phyloP scores from a whole-genome alignment of 92 coral and sea anemone species.

The Epizoanthus illoricatus region DNA sequence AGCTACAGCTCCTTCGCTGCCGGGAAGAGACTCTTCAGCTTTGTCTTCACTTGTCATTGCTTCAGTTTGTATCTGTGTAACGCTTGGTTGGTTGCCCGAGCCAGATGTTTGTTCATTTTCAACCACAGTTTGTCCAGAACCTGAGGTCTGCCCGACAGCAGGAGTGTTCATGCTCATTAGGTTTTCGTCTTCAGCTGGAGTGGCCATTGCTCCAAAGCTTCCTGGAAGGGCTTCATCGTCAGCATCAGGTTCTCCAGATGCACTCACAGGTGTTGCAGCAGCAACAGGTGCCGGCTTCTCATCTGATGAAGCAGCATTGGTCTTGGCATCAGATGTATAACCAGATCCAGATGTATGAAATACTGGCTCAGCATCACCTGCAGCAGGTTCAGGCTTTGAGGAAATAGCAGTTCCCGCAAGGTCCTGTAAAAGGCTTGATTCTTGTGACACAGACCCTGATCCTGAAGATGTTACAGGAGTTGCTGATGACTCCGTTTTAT shows the following conservation, averaged over 20 bases:
- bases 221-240: conserved; percentile 41
- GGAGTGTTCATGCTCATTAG: conserved; percentile 34
- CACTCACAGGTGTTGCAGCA: not conserved
- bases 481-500: not conserved
- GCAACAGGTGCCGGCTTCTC: not conserved
- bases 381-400: not conserved
- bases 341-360: conserved; percentile 8
- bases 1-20: conserved; percentile 83
- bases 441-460: not conserved
- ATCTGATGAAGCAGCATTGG: conserved; percentile 1
- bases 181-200: conserved; percentile 20
- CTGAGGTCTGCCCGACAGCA: not conserved
- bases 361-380: not conserved
- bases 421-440: conserved; percentile 4
- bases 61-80: not conserved
- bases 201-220: conserved; percentile 39
- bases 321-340: not conserved
- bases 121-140: conserved; percentile 1
- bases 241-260: conserved; percentile 15
- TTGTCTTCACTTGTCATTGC: conserved; percentile 11
- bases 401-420: conserved; percentile 13
- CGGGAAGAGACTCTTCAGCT: conserved; percentile 81
- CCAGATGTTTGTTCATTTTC: conserved; percentile 42
- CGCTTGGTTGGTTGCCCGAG: conserved; percentile 35
- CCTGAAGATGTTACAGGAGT: conserved; percentile 4